Percentiles rank a stretch among this genome's conserved stretches.
Evolutionary conservation across 2,113 vertebrate genomes (phyloP).

Genomic region (Ranitomeya imitator): DNA sequence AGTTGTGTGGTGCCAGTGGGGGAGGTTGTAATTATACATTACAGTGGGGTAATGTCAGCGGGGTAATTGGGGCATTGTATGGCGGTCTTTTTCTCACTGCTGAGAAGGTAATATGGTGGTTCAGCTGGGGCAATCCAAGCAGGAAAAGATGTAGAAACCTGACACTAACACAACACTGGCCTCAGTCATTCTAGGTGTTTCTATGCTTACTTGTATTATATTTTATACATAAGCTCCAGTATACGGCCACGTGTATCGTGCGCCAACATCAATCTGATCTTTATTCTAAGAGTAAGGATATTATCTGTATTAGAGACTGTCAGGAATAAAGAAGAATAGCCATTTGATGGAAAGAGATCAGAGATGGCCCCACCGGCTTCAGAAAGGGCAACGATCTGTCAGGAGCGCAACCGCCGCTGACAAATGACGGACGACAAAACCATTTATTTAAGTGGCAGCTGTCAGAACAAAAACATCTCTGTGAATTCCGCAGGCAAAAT

Average conservation of each 20-base stretch:
- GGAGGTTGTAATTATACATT: too few species aligned
- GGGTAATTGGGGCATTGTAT: too few species aligned
- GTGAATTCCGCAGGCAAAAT: conserved; percentile 7
- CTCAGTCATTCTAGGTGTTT: too few species aligned
- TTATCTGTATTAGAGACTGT: background rate
- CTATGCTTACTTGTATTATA: too few species aligned
- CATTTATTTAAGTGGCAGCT: conserved; percentile 29
- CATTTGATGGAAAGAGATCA: background rate
- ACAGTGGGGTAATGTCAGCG: too few species aligned
- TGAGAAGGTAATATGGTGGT: too few species aligned
- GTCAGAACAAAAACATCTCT: conserved; percentile 25
- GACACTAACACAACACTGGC: too few species aligned
- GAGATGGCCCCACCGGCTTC: background rate
- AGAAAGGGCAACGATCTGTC: conserved; percentile 42
- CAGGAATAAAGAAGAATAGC: background rate
- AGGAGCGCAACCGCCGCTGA: background rate
- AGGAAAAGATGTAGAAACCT: too few species aligned
- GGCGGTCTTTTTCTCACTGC: too few species aligned
- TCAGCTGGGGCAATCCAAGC: too few species aligned
- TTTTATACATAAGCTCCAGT: too few species aligned
- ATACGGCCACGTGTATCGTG: background rate
- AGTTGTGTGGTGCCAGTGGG: too few species aligned
- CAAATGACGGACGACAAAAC: conserved; percentile 14
- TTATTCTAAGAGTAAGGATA: background rate
- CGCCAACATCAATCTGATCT: background rate